Evolutionary conservation across 2,113 vertebrate genomes (phyloP), one percentile per base, ranked within the genome.

Genomic region (Chaenogobius annularis): DNA sequence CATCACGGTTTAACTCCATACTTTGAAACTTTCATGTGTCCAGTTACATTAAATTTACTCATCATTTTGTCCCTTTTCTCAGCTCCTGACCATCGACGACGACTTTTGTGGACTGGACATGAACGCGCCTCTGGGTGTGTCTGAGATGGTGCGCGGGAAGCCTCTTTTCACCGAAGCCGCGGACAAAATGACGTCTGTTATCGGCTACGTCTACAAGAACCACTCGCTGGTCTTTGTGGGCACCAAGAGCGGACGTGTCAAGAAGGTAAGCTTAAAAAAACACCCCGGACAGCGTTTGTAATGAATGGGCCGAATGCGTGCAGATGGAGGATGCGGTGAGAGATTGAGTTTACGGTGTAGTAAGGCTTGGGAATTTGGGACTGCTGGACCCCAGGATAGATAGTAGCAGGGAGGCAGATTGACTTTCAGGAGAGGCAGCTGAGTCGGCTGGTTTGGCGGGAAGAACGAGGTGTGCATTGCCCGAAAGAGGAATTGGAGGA

Each of bases 81-180:
- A 99, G 97, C 96, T 98, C 76, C 89, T 99, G 86, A 98, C 96
- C 73, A 99, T 99, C 2, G 96, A 98, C 17, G 97, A 99, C 84
- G 96, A 98, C 89, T 99, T 99, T 89, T 99, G 98, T 70, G 98
- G 98, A 82, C 90, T 99, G 88, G 97, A 99, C 93, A 98, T 99
- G 97, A 99, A 99, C 1, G 97, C 97, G 3, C 98, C 98, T 0
- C 79, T 99, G 89, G 98, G 97, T 8, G 98, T 99, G 76, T 98
- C 97, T 0, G 96, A 97, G 89, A 98, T 98, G 97, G 95, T 99
- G 10, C 92, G 92, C 3, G 98, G 98, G 14, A 93, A 95, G 66
- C 96, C 97, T 0, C 93, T 99, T 78, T 96, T 96, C 90, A 95
- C 96, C 0, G 97, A 99, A 66, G 95, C 95, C 40, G 75, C 89